Evolutionary conservation across 2,888 invertebrate species (phyloP).

Genomic region (Eupithecia exiguata): DNA sequence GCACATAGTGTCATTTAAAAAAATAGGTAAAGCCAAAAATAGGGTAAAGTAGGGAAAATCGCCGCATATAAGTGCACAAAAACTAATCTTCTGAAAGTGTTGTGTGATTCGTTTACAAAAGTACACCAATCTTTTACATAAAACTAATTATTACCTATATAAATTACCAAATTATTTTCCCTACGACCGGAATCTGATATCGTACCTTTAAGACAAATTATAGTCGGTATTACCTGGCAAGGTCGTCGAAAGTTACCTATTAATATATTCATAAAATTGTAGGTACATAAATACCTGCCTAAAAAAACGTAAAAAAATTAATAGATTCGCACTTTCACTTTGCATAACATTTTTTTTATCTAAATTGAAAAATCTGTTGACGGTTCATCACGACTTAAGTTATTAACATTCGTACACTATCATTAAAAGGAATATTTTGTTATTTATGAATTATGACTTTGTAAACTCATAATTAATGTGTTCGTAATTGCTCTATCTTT

Average conservation of each 20-base stretch:
- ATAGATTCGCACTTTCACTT: constrained; percentile 40
- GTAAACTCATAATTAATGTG: constrained; percentile 15
- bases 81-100: no score
- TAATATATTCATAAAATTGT: constrained; percentile 20
- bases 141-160: neutral
- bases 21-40: neutral
- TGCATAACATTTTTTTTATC: constrained; percentile 32
- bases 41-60: neutral
- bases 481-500: constrained; percentile 6
- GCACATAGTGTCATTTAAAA: neutral
- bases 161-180: neutral
- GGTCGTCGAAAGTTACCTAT: constrained; percentile 23
- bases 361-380: constrained; percentile 37
- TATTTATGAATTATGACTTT: constrained; percentile 32
- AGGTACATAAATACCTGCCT: constrained; percentile 9
- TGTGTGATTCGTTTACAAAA: no score
- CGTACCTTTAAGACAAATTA: neutral
- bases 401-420: constrained; percentile 34
- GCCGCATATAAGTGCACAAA: neutral
- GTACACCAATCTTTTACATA: no score
- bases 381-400: constrained; percentile 34
- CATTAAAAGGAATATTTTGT: constrained; percentile 32
- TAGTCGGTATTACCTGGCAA: constrained; percentile 12
- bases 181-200: neutral
- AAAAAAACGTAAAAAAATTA: constrained; percentile 20